phyloP scores from a whole-genome alignment of 1,140 invertebrate species.

The Lordiphosa stackelbergi region DNA sequence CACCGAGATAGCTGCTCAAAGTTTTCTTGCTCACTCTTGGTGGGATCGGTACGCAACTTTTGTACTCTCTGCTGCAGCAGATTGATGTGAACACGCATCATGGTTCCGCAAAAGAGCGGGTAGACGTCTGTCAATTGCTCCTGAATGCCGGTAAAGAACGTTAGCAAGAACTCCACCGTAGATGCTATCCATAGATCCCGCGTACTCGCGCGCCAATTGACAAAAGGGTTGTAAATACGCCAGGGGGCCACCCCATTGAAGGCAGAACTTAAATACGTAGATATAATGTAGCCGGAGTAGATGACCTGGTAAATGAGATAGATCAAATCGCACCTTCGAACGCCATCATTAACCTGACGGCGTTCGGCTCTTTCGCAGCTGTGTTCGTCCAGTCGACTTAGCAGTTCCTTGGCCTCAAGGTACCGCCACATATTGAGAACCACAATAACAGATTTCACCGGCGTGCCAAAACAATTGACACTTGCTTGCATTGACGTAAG shows the following conservation, averaged over 20 bases:
- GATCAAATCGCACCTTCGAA: slow-evolving; percentile 24
- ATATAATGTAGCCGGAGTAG: slow-evolving; percentile 20
- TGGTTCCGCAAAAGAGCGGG: slow-evolving; percentile 23
- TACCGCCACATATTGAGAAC: slow-evolving; percentile 12
- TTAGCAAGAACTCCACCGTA: slow-evolving; percentile 11
- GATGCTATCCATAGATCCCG: slow-evolving; percentile 16
- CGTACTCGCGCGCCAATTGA: slow-evolving; percentile 26
- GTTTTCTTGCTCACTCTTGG: slow-evolving; percentile 12
- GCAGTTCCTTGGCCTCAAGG: slow-evolving; percentile 5
- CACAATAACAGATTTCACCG: slow-evolving; percentile 11
- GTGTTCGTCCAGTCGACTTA: slow-evolving; percentile 26
- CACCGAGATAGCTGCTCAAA: slow-evolving; percentile 30
- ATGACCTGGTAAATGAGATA: slow-evolving; percentile 21
- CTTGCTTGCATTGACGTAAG: slow-evolving; percentile 31
- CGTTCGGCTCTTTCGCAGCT: slow-evolving; percentile 13
- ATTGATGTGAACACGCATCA: slow-evolving; percentile 23
- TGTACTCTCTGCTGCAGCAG: slow-evolving; percentile 20
- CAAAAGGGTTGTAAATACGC: slow-evolving; percentile 36
- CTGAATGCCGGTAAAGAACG: slow-evolving; percentile 4
- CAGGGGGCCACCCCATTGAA: slow-evolving; percentile 18
- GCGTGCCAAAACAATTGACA: slow-evolving; percentile 24
- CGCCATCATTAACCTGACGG: slow-evolving; percentile 22
- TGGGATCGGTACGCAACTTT: slow-evolving; percentile 24
- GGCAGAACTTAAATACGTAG: slow-evolving; percentile 11
- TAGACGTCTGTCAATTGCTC: slow-evolving; percentile 24